Evolutionary conservation across 2,113 vertebrate genomes (phyloP).

Genomic region (Leucoraja erinaceus): DNA sequence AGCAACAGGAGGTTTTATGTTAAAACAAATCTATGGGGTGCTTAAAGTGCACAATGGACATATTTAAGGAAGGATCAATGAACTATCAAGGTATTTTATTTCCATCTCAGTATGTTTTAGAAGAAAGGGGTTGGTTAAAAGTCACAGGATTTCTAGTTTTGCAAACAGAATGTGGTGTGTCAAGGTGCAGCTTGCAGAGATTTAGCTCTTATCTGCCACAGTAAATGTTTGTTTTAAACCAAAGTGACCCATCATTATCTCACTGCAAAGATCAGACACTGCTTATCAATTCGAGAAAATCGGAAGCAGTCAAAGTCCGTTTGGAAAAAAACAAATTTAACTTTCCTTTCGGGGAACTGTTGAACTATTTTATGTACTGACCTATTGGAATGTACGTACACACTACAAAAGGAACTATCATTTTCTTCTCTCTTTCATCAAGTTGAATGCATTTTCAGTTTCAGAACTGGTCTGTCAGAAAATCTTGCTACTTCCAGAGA

Average conservation of each 20-base stretch:
- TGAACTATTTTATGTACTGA: not conserved
- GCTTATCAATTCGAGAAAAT: constrained; percentile 54
- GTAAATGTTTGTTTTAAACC: constrained; percentile 65
- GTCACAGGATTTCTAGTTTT: not conserved
- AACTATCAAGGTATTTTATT: not conserved
- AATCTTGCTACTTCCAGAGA: not conserved
- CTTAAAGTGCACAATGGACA: not conserved
- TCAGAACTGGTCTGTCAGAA: not conserved
- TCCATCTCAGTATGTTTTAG: not conserved
- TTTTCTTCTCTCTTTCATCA: not conserved
- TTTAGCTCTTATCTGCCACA: constrained; percentile 54
- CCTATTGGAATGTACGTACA: not conserved
- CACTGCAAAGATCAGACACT: constrained; percentile 39
- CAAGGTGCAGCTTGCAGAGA: constrained; percentile 49
- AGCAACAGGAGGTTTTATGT: not conserved
- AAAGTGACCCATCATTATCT: constrained; percentile 55
- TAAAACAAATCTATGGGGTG: not conserved
- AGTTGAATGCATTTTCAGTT: not conserved
- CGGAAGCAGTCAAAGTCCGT: constrained; percentile 52
- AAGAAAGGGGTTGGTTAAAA: not conserved
- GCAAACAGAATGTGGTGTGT: constrained; percentile 45
- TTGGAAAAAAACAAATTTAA: not conserved
- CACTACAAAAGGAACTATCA: not conserved
- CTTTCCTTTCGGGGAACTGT: not conserved
- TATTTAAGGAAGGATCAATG: not conserved